phyloP scores from a whole-genome alignment of 2,888 invertebrate genomes.

The Cynaeus angustus region DNA sequence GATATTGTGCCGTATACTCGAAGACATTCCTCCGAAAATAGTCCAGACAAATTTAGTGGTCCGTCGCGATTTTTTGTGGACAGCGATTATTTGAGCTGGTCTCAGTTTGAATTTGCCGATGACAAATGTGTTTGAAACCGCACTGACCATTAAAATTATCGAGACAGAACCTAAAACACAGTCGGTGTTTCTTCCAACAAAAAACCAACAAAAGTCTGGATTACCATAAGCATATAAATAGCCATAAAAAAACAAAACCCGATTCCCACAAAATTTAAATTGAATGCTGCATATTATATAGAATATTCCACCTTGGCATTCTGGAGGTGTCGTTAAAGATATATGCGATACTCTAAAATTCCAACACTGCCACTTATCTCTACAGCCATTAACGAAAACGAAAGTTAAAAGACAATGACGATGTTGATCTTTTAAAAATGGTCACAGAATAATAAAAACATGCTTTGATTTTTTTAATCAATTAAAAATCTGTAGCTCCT shows the following conservation, averaged over 20 bases:
- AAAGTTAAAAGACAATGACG: constrained; percentile 63
- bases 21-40: constrained; percentile 43
- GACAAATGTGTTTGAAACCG: constrained; percentile 57
- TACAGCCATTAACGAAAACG: constrained; percentile 67
- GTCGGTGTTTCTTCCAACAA: constrained; percentile 62
- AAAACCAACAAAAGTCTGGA: constrained; percentile 63
- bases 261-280: constrained; percentile 69
- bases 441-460: constrained; percentile 52
- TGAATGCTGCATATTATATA: constrained; percentile 69
- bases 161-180: constrained; percentile 59
- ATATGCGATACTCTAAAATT: constrained; percentile 66
- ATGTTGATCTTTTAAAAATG: constrained; percentile 57
- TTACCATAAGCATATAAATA: constrained; percentile 69
- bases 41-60: constrained; percentile 34
- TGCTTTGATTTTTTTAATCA: constrained; percentile 15
- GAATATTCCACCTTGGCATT: constrained; percentile 68
- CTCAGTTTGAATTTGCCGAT: constrained; percentile 47
- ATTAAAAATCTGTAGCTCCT: constrained; percentile 25
- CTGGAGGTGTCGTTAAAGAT: constrained; percentile 68
- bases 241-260: constrained; percentile 67
- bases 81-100: constrained; percentile 5
- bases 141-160: constrained; percentile 64
- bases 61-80: constrained; percentile 38
- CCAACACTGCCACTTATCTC: constrained; percentile 66
- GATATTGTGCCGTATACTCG: constrained; percentile 38